Percentiles rank a stretch among this genome's conserved stretches.
Conservation (phyloP, 2,888 invertebrate species). For the Bibio marci region DNA sequence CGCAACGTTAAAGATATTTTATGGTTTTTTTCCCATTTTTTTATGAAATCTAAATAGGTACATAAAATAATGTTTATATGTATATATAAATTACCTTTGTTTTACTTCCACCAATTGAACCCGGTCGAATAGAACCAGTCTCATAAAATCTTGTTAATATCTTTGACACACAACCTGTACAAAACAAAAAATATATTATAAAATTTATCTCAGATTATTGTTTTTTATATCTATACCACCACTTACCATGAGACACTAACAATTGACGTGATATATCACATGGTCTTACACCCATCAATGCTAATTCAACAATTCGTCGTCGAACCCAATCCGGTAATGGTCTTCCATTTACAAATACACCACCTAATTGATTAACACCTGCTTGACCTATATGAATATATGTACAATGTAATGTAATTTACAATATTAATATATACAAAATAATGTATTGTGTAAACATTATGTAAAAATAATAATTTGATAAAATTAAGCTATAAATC, state of each 20-base stretch:
- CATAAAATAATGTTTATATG: too few relatives aligned
- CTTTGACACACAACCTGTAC: conserved; percentile 75
- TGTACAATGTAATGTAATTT: too few relatives aligned
- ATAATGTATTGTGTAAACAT: too few relatives aligned
- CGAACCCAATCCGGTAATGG: conserved; percentile 89
- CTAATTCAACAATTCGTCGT: conserved; percentile 84
- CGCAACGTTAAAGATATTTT: too few relatives aligned
- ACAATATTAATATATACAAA: too few relatives aligned
- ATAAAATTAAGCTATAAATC: too few relatives aligned
- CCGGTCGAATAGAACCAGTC: conserved; percentile 89
- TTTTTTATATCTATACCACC: too few relatives aligned
- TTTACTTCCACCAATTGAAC: conserved; percentile 88
- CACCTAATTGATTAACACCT: conserved; percentile 92
- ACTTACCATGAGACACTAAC: conserved; percentile 70
- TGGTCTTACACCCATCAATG: conserved; percentile 83
- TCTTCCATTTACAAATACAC: conserved; percentile 94
- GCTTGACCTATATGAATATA: conserved; percentile 59
- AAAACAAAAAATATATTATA: conserved; percentile 1
- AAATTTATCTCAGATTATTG: neutral
- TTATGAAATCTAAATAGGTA: too few relatives aligned
- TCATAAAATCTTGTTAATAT: conserved; percentile 92
- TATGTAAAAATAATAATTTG: too few relatives aligned
- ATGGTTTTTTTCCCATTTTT: too few relatives aligned
- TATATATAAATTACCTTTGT: conserved; percentile 54
- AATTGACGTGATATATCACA: conserved; percentile 94